Evolutionary conservation across 1,140 invertebrate species (phyloP).

Genomic region (Colletes latitarsis): DNA sequence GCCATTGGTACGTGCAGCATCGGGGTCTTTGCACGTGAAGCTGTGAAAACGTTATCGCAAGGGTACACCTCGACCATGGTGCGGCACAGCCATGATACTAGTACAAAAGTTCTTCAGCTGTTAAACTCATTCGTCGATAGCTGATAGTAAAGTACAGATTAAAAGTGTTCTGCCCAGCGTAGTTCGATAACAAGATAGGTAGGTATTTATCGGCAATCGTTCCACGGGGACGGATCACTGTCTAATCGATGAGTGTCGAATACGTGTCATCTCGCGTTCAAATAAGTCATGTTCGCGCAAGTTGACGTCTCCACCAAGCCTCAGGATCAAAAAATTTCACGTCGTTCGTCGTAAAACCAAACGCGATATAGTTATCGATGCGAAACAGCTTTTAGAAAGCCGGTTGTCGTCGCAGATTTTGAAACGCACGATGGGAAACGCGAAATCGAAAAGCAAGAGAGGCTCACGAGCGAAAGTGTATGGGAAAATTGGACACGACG

Average conservation of each 20-base stretch:
- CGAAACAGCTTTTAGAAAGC: neutral
- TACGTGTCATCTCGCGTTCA: slow-evolving; percentile 13
- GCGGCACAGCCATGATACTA: slow-evolving; percentile 3
- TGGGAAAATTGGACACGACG: neutral
- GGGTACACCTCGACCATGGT: neutral
- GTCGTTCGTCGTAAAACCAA: neutral
- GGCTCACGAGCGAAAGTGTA: neutral
- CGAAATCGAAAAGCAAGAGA: slow-evolving; percentile 73
- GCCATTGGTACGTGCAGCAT: too few relatives aligned
- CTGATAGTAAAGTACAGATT: slow-evolving; percentile 71
- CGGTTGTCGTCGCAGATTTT: neutral
- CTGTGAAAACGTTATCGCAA: neutral
- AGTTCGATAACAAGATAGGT: slow-evolving; percentile 73
- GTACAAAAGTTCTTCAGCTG: slow-evolving; percentile 50
- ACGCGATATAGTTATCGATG: too few relatives aligned
- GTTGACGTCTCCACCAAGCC: neutral
- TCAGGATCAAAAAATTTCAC: neutral
- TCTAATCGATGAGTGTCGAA: slow-evolving; percentile 11
- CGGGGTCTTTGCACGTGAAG: too few relatives aligned
- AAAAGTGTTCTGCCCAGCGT: slow-evolving; percentile 47
- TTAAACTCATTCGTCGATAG: slow-evolving; percentile 58
- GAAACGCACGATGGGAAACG: slow-evolving; percentile 76
- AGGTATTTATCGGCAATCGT: slow-evolving; percentile 70
- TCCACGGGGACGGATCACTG: slow-evolving; percentile 37
- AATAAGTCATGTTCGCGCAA: slow-evolving; percentile 42